A percentile compares a stretch with the other conserved stretches of the same genome.
Conservation (phyloP, 2,113 vertebrate genomes). For the Callithrix jacchus region DNA sequence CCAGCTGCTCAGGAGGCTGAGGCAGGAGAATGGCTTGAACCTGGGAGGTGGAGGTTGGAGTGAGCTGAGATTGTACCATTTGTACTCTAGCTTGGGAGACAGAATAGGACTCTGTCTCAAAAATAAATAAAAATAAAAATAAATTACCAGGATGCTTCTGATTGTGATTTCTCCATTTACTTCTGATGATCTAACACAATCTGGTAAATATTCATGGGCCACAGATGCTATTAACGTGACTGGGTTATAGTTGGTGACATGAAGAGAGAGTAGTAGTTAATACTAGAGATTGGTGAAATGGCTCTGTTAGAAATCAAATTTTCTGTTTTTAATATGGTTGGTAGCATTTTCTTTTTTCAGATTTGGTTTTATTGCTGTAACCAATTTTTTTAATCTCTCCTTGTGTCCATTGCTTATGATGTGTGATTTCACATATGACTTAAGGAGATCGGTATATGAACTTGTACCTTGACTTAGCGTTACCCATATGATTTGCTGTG, state of each 20-base stretch:
- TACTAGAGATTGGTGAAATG: neutral
- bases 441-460: neutral
- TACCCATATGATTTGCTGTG: neutral
- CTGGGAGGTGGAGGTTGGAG: too few relatives aligned
- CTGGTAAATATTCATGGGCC: neutral
- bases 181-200: neutral
- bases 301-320: neutral
- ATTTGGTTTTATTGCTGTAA: neutral
- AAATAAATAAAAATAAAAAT: neutral
- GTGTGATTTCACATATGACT: neutral
- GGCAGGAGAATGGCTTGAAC: too few relatives aligned
- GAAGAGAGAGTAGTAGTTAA: neutral
- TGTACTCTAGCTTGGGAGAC: too few relatives aligned
- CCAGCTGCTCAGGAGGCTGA: too few relatives aligned
- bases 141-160: neutral
- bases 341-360: neutral
- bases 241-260: neutral
- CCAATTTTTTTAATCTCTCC: neutral
- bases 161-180: neutral
- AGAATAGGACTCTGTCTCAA: too few relatives aligned
- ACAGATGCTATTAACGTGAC: neutral
- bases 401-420: neutral
- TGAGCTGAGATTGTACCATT: too few relatives aligned
- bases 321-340: neutral
- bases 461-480: neutral